These are phyloP conservation scores for Recurvirostra avosetta DNA, from an alignment of 2,113 vertebrate species.

Conservation along the genomic window DNA sequence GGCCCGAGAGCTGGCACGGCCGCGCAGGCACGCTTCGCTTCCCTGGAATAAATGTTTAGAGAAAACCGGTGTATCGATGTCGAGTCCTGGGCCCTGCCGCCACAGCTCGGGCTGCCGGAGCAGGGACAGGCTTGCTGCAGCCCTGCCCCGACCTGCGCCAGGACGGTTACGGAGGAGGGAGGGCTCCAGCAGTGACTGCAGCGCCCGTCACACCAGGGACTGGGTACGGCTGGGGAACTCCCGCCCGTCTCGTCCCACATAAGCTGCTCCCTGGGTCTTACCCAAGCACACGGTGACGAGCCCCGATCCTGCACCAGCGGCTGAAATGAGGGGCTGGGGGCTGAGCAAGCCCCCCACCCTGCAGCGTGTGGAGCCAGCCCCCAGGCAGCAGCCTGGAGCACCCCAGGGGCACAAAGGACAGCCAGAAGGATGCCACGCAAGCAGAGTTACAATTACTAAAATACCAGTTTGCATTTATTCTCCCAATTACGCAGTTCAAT, in stretches of 20 bases:
- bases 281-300: background rate
- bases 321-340: background rate
- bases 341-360: background rate
- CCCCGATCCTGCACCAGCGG: background rate
- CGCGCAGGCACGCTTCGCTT: background rate
- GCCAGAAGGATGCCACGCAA: background rate
- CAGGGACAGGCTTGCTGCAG: background rate
- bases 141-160: background rate
- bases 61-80: background rate
- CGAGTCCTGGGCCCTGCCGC: background rate
- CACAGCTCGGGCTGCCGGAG: too few species aligned
- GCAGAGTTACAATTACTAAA: background rate
- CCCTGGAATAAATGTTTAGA: background rate
- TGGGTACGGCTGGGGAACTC: background rate
- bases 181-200: background rate
- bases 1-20: background rate
- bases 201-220: background rate
- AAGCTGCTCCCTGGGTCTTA: background rate
- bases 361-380: background rate
- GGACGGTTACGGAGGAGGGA: background rate
- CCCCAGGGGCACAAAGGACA: rapidly evolving
- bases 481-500: background rate
- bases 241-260: rapidly evolving
- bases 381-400: background rate
- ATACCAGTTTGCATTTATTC: conserved; percentile 53